phyloP scores from a whole-genome alignment of 2,113 vertebrate genomes.

The Zosterops lateralis region DNA sequence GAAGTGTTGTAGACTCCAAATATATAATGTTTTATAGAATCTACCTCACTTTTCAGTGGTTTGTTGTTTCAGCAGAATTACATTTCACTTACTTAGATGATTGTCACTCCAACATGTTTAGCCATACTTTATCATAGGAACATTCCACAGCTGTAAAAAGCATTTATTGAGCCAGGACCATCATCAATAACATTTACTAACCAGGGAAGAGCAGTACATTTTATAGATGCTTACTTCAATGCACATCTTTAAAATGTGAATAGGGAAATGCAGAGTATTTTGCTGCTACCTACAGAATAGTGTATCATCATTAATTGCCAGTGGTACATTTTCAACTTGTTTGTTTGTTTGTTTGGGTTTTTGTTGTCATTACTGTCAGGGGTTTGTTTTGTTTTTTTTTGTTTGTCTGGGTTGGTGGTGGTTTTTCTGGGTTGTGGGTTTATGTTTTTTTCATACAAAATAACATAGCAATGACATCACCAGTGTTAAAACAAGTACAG shows the following conservation, averaged over 20 bases:
- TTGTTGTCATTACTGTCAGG: not conserved
- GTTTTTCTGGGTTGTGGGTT: not conserved
- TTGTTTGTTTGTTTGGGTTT: not conserved
- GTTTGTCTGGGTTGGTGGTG: not conserved
- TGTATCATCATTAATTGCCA: not conserved
- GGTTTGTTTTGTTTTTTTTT: not conserved
- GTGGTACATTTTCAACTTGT: not conserved
- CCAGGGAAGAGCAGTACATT: not conserved
- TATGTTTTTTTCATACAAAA: not conserved
- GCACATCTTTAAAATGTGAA: not conserved
- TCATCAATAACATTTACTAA: not conserved
- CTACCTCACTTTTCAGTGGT: constrained; percentile 12
- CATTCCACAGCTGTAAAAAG: not conserved
- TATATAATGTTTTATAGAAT: not conserved
- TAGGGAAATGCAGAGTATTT: not conserved
- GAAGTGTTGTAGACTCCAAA: constrained; percentile 39
- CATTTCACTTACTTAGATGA: constrained; percentile 21
- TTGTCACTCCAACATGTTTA: constrained; percentile 7
- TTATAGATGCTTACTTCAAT: not conserved
- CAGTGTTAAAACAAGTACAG: not conserved
- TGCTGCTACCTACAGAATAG: not conserved
- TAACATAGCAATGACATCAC: not conserved
- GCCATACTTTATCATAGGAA: not conserved
- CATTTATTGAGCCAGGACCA: not conserved
- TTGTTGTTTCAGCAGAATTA: constrained; percentile 45